Percentiles rank a stretch among this genome's conserved stretches.
Evolutionary conservation across 1,140 invertebrate species (phyloP).

Genomic region (Protaetia brevitarsis): DNA sequence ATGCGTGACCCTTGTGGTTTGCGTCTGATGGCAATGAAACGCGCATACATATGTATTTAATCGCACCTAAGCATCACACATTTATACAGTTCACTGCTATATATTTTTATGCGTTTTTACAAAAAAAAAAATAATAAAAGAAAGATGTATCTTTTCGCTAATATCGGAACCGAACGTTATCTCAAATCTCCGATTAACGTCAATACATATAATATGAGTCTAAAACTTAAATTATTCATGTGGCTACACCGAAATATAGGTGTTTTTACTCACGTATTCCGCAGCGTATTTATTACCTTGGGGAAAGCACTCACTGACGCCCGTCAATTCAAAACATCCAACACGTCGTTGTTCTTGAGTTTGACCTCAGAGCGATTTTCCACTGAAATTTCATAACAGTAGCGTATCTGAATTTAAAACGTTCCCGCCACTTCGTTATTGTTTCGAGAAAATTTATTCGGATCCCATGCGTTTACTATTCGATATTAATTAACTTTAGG

Average conservation of each 20-base stretch:
- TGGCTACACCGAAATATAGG: not conserved
- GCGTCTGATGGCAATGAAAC: no score
- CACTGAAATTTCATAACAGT: slow-evolving; percentile 8
- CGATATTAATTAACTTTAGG: not conserved
- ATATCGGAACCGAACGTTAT: not conserved
- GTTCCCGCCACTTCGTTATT: not conserved
- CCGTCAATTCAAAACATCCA: not conserved
- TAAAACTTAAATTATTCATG: slow-evolving; percentile 7
- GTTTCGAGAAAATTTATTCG: not conserved
- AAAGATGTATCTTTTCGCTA: no score
- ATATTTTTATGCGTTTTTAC: not conserved
- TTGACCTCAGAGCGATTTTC: slow-evolving; percentile 10
- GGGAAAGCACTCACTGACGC: not conserved
- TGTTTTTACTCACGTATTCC: slow-evolving; percentile 3
- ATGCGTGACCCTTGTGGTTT: no score
- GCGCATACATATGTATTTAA: no score
- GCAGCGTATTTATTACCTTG: slow-evolving; percentile 11
- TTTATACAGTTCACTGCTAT: not conserved
- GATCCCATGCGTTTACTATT: not conserved
- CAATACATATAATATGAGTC: no score
- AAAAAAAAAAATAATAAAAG: not conserved
- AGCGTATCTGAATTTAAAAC: not conserved
- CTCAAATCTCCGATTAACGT: slow-evolving; percentile 1
- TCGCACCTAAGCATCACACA: not conserved
- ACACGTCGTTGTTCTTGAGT: not conserved